phyloP scores from a whole-genome alignment of 2,888 invertebrate species.

The Lissonota sp. region DNA sequence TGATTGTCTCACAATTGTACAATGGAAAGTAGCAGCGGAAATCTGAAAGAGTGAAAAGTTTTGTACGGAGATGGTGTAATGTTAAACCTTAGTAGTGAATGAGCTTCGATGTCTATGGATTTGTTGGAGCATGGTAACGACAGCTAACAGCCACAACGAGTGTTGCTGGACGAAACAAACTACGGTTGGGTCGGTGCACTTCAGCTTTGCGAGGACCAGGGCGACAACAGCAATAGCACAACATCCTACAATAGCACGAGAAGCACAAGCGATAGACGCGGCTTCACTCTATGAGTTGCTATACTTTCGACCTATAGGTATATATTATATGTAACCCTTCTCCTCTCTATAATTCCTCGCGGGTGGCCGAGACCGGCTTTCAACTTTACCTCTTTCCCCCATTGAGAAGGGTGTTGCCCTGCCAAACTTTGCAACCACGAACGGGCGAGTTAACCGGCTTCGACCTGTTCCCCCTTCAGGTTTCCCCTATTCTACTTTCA shows the following conservation, averaged over 20 bases:
- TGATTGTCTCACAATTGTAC: too few species aligned
- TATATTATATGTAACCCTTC: constrained; percentile 28
- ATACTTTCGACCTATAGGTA: constrained; percentile 29
- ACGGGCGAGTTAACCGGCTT: constrained; percentile 53
- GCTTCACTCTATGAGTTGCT: constrained; percentile 14
- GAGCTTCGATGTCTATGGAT: constrained; percentile 6
- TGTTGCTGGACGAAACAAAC: constrained; percentile 61
- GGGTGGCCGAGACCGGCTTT: constrained; percentile 47
- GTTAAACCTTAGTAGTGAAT: too few species aligned
- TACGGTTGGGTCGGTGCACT: constrained; percentile 21
- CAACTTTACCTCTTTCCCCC: constrained; percentile 47
- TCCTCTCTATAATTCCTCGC: constrained; percentile 29
- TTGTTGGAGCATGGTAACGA: constrained; percentile 70
- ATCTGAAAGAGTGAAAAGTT: too few species aligned
- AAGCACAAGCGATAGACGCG: background rate
- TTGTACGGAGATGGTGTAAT: too few species aligned
- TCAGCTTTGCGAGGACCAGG: constrained; percentile 10
- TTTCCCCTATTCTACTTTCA: constrained; percentile 33
- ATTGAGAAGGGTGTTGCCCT: constrained; percentile 45
- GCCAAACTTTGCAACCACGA: constrained; percentile 56
- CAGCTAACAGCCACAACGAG: constrained; percentile 75
- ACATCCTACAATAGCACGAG: constrained; percentile 32
- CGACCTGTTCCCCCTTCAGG: constrained; percentile 36
- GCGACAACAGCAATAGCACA: constrained; percentile 57
- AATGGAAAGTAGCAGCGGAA: too few species aligned